Base-by-base conservation (phyloP, 2,797 vertebrate genomes). In the Acipenser transmontanus region DNA sequence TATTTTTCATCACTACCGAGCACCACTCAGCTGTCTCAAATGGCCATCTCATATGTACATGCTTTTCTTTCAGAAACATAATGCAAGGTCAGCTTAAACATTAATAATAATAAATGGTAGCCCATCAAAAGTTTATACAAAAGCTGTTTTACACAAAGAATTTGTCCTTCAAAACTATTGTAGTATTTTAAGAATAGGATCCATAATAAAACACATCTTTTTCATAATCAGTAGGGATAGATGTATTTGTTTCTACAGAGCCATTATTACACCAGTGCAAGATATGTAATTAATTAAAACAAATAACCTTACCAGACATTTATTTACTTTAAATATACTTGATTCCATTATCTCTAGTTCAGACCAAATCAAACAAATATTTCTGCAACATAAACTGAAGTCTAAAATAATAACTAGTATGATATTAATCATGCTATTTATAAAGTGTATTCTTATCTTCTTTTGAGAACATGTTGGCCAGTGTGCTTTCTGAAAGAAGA, bases 71-170 rank as follows among this genome's bases (percentile, higher is more conserved):
- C 34, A 34, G 34, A 34, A 34, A 34, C 34, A 34, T 34, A 34
- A 34, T 3, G 34, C 4, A 34, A 34, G 34, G 34, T 34, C 34
- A 34, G 34, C 34, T 34, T 34, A 34, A 34, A 34, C 34, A 34
- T 34, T 34, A 34, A 34, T 34, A 4, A 34, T 34, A 34, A 34
- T 34, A 34, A 34, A 34, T 34, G 34, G 34, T 34, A 34, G 34
- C 34, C 34, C 34, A 34, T 34, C 34, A 34, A 4, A 34, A 34
- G 34, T 3, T 34, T 34, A 34, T 69, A 0, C 68, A 65, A 74
- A 76, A 75, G 78, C 79, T 84, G 80, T 85, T 87, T 86, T 86
- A 80, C 82, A 84, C 34, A 34, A 34, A 34, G 34, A 34, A 34
- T 34, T 34, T 34, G 34, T 34, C 34, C 34, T 34, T 34, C 34